These are phyloP conservation scores for Lasioglossum pauxillum DNA, from an alignment of 2,888 invertebrate genomes.

Conservation along the genomic window DNA sequence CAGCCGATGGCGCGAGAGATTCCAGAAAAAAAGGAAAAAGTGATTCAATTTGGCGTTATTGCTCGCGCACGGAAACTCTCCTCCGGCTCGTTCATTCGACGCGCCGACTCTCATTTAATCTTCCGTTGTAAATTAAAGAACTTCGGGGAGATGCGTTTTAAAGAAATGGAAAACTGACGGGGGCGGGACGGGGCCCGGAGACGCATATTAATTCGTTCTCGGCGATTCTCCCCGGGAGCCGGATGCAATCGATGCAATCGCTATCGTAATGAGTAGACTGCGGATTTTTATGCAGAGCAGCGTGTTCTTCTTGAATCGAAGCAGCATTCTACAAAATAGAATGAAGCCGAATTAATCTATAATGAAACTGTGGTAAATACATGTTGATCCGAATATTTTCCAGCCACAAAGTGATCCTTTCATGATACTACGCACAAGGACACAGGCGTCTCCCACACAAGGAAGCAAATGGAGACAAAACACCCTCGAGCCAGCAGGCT, in stretches of 20 bases:
- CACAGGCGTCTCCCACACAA: neutral
- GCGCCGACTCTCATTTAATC: neutral
- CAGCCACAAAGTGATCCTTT: neutral
- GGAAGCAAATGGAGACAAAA: constrained; percentile 11
- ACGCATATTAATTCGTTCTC: constrained; percentile 3
- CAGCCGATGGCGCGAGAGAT: neutral
- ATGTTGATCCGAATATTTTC: neutral
- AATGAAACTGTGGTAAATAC: neutral
- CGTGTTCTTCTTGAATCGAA: neutral
- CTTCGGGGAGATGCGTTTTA: neutral
- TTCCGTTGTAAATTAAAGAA: constrained; percentile 20
- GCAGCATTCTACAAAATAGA: neutral
- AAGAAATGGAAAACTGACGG: neutral
- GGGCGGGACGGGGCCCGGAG: neutral
- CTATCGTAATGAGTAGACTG: neutral
- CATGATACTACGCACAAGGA: neutral
- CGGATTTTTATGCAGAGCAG: neutral
- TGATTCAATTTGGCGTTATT: constrained; percentile 22
- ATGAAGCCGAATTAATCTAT: too few relatives aligned
- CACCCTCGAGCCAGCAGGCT: constrained; percentile 25
- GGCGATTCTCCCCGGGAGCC: neutral
- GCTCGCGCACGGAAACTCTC: constrained; percentile 18
- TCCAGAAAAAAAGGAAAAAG: neutral
- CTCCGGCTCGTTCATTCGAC: neutral
- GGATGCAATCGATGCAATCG: constrained; percentile 3